Evolutionary conservation across 2,797 vertebrate genomes (phyloP).

Genomic region (Salarias fasciatus): DNA sequence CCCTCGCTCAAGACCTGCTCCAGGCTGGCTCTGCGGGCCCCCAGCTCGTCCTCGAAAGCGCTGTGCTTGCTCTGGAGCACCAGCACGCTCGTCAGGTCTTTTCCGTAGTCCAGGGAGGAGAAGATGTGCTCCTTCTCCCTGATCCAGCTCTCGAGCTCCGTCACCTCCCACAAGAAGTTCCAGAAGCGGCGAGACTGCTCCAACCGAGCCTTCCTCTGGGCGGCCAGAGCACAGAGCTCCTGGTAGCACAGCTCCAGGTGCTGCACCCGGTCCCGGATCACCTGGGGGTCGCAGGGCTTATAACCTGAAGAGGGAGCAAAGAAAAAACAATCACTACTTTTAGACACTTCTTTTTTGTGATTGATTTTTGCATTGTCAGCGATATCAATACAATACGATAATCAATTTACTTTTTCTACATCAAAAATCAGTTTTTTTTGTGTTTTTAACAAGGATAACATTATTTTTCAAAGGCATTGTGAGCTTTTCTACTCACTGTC

Average conservation of each 20-base stretch:
- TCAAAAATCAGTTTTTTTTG: too few species aligned
- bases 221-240: constrained; percentile 87
- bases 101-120: constrained; percentile 93
- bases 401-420: neutral
- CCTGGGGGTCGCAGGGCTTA: constrained; percentile 95
- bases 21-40: constrained; percentile 83
- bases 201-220: constrained; percentile 86
- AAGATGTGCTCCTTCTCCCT: constrained; percentile 96
- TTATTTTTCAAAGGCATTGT: neutral
- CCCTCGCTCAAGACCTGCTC: constrained; percentile 84
- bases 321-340: neutral
- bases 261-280: constrained; percentile 91
- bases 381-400: too few species aligned
- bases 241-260: constrained; percentile 90
- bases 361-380: too few species aligned
- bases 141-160: constrained; percentile 95
- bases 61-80: constrained; percentile 93
- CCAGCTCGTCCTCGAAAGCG: constrained; percentile 93
- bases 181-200: constrained; percentile 92
- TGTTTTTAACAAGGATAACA: neutral
- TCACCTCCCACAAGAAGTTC: constrained; percentile 95
- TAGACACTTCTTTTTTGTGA: neutral
- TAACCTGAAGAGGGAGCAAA: constrained; percentile 81
- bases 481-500: constrained; percentile 84
- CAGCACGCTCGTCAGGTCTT: constrained; percentile 92